Conservation (phyloP, 2,888 invertebrate genomes). For the Endomychus coccineus region DNA sequence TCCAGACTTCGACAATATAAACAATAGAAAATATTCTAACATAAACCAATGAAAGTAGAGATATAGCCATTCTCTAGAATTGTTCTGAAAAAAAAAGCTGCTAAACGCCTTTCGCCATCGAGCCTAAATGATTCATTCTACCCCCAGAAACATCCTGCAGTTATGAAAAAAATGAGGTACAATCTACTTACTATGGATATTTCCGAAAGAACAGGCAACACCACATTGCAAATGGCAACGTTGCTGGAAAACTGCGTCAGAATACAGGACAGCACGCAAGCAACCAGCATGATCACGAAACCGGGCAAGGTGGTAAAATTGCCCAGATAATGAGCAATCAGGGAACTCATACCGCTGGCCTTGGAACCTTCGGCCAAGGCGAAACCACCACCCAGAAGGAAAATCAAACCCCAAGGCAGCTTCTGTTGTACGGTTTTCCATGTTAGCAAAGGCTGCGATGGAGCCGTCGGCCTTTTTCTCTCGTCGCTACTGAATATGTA, state of each 20-base stretch:
- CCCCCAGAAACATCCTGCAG: neutral
- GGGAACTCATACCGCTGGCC: constrained; percentile 65
- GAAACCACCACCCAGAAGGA: constrained; percentile 85
- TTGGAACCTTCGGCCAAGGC: constrained; percentile 83
- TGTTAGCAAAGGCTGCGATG: constrained; percentile 66
- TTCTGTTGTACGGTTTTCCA: constrained; percentile 82
- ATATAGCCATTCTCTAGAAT: too few relatives aligned
- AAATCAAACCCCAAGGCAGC: constrained; percentile 84
- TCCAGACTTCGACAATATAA: too few relatives aligned
- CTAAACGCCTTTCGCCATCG: too few relatives aligned
- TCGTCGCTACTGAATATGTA: constrained; percentile 56
- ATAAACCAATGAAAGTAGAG: too few relatives aligned
- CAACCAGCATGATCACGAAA: constrained; percentile 62
- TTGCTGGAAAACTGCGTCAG: constrained; percentile 88
- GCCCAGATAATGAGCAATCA: constrained; percentile 65
- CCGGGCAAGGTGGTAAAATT: constrained; percentile 58
- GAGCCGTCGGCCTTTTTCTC: constrained; percentile 53
- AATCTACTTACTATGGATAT: constrained; percentile 53
- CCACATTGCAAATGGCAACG: constrained; percentile 82
- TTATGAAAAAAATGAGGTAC: too few relatives aligned
- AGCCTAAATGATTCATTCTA: neutral
- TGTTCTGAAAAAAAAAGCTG: too few relatives aligned
- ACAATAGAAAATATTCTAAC: too few relatives aligned
- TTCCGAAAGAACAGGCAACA: constrained; percentile 75
- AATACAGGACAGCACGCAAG: constrained; percentile 69